Conservation (phyloP, 2,888 invertebrate genomes). For the Parochlus steinenii region DNA sequence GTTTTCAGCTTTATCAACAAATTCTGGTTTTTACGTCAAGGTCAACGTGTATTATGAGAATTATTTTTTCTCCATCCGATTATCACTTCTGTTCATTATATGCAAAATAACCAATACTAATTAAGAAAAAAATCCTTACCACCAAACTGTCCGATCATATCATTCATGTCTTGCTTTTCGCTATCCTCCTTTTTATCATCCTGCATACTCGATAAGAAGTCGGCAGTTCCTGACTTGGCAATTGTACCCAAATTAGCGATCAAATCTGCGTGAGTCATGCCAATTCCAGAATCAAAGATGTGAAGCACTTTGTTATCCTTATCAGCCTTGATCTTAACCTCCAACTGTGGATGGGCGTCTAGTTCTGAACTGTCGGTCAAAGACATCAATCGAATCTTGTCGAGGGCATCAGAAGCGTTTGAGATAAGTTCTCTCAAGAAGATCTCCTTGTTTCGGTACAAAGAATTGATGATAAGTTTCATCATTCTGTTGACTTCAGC, state of each 20-base stretch:
- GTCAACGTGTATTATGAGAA: too few relatives aligned
- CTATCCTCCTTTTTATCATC: slow-evolving; percentile 35
- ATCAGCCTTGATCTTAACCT: slow-evolving; percentile 84
- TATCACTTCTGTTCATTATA: too few relatives aligned
- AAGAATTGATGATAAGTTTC: slow-evolving; percentile 98
- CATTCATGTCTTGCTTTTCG: slow-evolving; percentile 77
- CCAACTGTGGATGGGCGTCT: slow-evolving; percentile 61
- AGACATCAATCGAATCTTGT: slow-evolving; percentile 89
- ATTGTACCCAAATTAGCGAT: slow-evolving; percentile 95
- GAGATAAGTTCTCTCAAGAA: slow-evolving; percentile 96
- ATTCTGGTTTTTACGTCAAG: too few relatives aligned
- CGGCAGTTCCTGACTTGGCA: slow-evolving; percentile 93
- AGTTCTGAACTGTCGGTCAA: slow-evolving; percentile 73
- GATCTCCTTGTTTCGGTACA: slow-evolving; percentile 98
- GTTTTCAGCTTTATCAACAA: too few relatives aligned
- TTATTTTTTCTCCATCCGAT: too few relatives aligned
- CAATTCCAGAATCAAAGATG: slow-evolving; percentile 92
- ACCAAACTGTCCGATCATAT: slow-evolving; percentile 99
- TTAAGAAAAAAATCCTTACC: too few relatives aligned
- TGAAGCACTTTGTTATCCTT: slow-evolving; percentile 82
- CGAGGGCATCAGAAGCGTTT: slow-evolving; percentile 96
- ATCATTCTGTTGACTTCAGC: slow-evolving; percentile 99
- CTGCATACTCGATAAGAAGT: slow-evolving; percentile 85
- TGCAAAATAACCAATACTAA: too few relatives aligned
- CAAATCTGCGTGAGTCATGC: slow-evolving; percentile 90